These are phyloP conservation scores for Bombus superbus DNA, from an alignment of 1,140 invertebrate species.

Conservation along the genomic window DNA sequence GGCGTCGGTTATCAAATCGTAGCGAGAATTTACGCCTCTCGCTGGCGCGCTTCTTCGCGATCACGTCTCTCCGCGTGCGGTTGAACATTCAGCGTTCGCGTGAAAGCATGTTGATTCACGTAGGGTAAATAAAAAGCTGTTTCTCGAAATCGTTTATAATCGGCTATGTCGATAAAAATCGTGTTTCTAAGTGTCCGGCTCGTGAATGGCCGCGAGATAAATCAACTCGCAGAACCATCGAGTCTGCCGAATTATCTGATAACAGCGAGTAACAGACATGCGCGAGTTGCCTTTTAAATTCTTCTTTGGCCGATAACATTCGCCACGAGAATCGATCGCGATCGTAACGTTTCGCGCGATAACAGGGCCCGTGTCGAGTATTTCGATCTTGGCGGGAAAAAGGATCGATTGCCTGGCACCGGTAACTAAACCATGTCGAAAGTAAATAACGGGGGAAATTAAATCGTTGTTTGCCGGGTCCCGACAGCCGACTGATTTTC, in stretches of 20 bases:
- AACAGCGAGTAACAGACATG: conserved; percentile 19
- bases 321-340: background rate
- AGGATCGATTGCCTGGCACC: background rate
- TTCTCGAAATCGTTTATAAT: background rate
- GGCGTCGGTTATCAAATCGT: too few relatives aligned
- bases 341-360: background rate
- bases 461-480: background rate
- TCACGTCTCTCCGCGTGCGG: too few relatives aligned
- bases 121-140: background rate
- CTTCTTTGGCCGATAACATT: background rate
- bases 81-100: background rate
- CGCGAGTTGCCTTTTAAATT: background rate
- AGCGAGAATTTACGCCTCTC: too few relatives aligned
- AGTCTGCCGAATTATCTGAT: conserved; percentile 43
- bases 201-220: conserved; percentile 7
- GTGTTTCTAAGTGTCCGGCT: background rate
- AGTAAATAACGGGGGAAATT: conserved; percentile 20
- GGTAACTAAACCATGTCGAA: conserved; percentile 1
- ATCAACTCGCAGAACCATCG: conserved; percentile 20
- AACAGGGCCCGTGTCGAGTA: background rate
- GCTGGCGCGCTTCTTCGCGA: too few relatives aligned
- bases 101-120: background rate
- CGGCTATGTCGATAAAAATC: background rate
- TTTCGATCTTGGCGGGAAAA: background rate
- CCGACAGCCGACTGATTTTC: conserved; percentile 17